These are phyloP conservation scores for Glomeris marginata DNA, from an alignment of 2,888 invertebrate species.

Conservation along the genomic window DNA sequence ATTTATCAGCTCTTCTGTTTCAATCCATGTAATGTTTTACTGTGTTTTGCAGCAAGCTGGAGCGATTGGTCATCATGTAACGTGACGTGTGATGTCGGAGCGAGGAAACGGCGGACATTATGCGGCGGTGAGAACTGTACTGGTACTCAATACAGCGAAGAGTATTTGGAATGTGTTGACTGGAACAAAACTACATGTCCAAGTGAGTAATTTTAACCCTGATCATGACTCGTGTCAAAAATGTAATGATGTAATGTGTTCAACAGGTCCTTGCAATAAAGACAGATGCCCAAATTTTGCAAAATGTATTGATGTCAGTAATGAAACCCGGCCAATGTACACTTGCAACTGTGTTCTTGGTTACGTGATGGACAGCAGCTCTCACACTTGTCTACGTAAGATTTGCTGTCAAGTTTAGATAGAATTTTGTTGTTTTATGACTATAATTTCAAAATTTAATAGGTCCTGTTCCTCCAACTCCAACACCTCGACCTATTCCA, in stretches of 20 bases:
- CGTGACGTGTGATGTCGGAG: slow-evolving; percentile 19
- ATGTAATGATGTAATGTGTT: background rate
- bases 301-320: slow-evolving; percentile 20
- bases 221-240: slow-evolving; percentile 1
- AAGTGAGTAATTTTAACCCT: no score
- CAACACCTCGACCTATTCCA: slow-evolving; percentile 21
- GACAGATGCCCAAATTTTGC: slow-evolving; percentile 20
- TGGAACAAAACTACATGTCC: slow-evolving; percentile 19
- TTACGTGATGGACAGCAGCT: slow-evolving; percentile 16
- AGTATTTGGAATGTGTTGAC: slow-evolving; percentile 18
- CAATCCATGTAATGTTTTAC: background rate
- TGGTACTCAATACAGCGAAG: slow-evolving; percentile 8
- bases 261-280: slow-evolving; percentile 18
- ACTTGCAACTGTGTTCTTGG: slow-evolving; percentile 23
- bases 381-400: slow-evolving; percentile 15
- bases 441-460: background rate
- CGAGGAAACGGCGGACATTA: slow-evolving; percentile 14
- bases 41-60: slow-evolving; percentile 16
- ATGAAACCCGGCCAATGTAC: slow-evolving; percentile 16
- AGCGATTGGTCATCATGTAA: slow-evolving; percentile 17
- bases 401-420: slow-evolving; percentile 10
- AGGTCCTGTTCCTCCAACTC: slow-evolving; percentile 19
- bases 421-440: background rate
- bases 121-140: slow-evolving; percentile 18
- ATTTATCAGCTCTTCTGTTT: slow-evolving; percentile 11